These are phyloP conservation scores for Ptychobarbus kaznakovi DNA, from an alignment of 2,797 vertebrate genomes.

Conservation along the genomic window DNA sequence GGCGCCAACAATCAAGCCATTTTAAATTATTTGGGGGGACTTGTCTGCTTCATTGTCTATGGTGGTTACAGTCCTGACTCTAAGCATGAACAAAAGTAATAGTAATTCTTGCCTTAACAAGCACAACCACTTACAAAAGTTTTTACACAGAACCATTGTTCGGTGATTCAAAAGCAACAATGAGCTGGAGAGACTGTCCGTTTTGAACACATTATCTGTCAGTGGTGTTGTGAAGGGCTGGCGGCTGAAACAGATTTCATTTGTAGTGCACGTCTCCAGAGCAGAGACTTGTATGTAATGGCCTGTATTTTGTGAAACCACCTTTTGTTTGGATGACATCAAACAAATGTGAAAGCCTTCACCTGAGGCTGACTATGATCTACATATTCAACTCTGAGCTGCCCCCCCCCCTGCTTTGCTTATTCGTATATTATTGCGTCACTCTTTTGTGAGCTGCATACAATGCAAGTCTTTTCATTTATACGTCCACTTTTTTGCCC, in stretches of 20 bases:
- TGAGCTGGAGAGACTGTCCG: neutral
- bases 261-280: slow-evolving; percentile 26
- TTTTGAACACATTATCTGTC: slow-evolving; percentile 29
- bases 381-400: slow-evolving; percentile 16
- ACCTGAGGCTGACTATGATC: slow-evolving; percentile 10
- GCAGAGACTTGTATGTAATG: slow-evolving; percentile 43
- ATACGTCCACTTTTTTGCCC: too few species aligned
- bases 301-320: slow-evolving; percentile 35
- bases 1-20: too few species aligned
- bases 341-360: slow-evolving; percentile 53
- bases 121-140: neutral
- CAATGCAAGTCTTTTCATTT: slow-evolving; percentile 23
- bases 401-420: slow-evolving; percentile 7
- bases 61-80: neutral
- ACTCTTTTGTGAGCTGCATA: slow-evolving; percentile 7
- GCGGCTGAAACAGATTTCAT: slow-evolving; percentile 35
- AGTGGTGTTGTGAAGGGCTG: neutral
- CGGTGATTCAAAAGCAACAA: neutral
- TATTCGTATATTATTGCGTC: neutral
- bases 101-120: neutral
- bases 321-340: slow-evolving; percentile 53
- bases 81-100: neutral
- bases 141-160: slow-evolving; percentile 13
- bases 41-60: neutral
- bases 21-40: neutral